phyloP scores from a whole-genome alignment of 37 sponge, comb jelly and placozoan genomes.

The Spongilla lacustris region DNA sequence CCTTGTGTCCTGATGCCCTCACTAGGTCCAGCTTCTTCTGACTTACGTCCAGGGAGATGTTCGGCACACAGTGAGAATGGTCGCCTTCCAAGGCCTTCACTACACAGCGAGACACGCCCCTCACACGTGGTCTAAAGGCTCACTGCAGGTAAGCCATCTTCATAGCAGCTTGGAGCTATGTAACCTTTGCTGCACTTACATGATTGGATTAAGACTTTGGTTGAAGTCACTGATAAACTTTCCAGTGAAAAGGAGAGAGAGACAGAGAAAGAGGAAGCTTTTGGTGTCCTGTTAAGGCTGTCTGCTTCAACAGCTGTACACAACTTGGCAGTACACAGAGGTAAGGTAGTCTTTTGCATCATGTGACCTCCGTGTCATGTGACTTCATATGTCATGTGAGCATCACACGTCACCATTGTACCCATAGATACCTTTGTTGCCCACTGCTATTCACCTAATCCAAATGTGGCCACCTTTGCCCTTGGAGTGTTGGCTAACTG shows the following conservation, averaged over 20 bases:
- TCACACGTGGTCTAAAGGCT: conserved; percentile 70
- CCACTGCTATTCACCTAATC: conserved; percentile 30
- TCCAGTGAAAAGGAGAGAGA: conserved; percentile 34
- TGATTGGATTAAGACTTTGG: conserved; percentile 10
- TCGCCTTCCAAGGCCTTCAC: conserved; percentile 41
- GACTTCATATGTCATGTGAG: background rate
- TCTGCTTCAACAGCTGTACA: conserved; percentile 62
- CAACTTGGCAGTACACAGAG: conserved; percentile 50
- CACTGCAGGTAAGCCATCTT: conserved; percentile 40
- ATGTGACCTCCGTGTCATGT: background rate
- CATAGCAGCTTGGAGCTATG: background rate
- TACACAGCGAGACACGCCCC: conserved; percentile 46
- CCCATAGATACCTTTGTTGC: conserved; percentile 10
- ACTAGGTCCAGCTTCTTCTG: conserved; percentile 63
- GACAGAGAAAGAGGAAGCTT: conserved; percentile 23
- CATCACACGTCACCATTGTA: background rate
- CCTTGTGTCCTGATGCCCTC: no score
- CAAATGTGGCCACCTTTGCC: conserved; percentile 32
- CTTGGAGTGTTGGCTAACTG: conserved; percentile 39
- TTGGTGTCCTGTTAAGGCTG: conserved; percentile 26
- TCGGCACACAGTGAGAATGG: conserved; percentile 42
- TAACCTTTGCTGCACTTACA: background rate
- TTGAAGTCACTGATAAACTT: conserved; percentile 16
- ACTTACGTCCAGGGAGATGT: conserved; percentile 56
- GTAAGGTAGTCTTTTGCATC: conserved; percentile 4